Evolutionary conservation across 2,888 invertebrate genomes (phyloP).

Genomic region (Hirudinaria manillensis): DNA sequence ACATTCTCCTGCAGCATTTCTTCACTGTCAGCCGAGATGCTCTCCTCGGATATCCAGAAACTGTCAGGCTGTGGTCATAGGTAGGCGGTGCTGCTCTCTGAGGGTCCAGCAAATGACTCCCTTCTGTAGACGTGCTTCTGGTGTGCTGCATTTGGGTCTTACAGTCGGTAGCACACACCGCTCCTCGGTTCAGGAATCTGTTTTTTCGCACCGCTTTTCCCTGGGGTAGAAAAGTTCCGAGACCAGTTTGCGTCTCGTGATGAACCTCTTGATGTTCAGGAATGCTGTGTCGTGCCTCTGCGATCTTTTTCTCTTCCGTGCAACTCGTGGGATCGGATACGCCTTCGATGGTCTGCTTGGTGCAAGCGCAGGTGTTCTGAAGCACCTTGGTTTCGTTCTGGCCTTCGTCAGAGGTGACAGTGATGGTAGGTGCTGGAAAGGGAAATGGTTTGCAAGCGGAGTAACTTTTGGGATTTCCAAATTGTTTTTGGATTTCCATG

Average conservation of each 20-base stretch:
- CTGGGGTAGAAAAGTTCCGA: not conserved
- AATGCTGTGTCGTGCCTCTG: not conserved
- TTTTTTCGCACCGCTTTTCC: not conserved
- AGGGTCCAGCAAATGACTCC: not conserved
- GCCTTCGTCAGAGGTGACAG: too few species aligned
- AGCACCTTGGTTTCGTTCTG: too few species aligned
- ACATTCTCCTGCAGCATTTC: conserved; percentile 6
- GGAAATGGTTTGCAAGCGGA: too few species aligned
- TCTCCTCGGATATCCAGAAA: conserved; percentile 11
- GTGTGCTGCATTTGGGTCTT: not conserved
- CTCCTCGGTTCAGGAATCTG: not conserved
- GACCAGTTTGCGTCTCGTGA: not conserved
- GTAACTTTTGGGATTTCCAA: too few species aligned
- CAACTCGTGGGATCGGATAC: too few species aligned
- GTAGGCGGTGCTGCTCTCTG: not conserved
- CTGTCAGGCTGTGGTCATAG: conserved; percentile 8
- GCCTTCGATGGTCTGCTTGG: too few species aligned
- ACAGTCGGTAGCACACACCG: not conserved
- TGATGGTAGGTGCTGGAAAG: too few species aligned
- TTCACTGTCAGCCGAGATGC: not conserved
- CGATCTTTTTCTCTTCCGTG: too few species aligned
- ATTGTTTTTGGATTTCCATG: too few species aligned
- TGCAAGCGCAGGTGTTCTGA: too few species aligned
- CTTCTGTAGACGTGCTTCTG: not conserved
- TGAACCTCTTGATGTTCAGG: not conserved